Conservation (phyloP, 2,797 vertebrate genomes). For the Manis pentadactyla region DNA sequence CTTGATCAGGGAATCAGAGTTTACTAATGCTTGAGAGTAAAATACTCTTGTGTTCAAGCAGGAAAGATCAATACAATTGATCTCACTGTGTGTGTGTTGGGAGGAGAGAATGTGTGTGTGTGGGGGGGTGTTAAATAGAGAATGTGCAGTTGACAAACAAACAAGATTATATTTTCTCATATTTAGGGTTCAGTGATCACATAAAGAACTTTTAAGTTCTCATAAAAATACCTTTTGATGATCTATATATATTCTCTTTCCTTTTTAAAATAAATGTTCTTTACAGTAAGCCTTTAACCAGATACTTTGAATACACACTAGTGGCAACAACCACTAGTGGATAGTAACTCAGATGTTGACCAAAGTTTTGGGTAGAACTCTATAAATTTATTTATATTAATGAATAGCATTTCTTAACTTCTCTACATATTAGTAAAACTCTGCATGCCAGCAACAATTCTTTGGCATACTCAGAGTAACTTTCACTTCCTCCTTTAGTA, state of each 20-base stretch:
- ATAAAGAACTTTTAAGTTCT: not conserved
- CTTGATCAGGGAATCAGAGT: not conserved
- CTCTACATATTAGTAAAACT: not conserved
- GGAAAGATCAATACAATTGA: not conserved
- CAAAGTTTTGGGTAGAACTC: not conserved
- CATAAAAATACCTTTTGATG: not conserved
- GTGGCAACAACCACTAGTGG: not conserved
- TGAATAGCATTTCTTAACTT: not conserved
- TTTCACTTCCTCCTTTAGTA: not conserved
- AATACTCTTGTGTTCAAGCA: not conserved
- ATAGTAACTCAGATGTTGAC: not conserved
- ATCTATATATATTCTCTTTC: too few relatives aligned
- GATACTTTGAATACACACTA: constrained; percentile 23
- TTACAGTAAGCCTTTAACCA: constrained; percentile 1
- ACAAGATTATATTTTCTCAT: constrained; percentile 2
- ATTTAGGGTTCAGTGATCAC: not conserved
- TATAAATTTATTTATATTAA: constrained; percentile 11
- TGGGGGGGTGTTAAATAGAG: not conserved
- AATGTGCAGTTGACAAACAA: not conserved
- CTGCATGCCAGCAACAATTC: not conserved
- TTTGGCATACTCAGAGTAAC: not conserved
- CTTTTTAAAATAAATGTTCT: not conserved
- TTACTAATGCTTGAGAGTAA: not conserved
- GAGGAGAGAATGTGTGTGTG: not conserved
- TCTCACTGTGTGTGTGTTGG: not conserved